A percentile compares a stretch with the other conserved stretches of the same genome.
phyloP scores from a whole-genome alignment of 2,888 invertebrate species.

The Peribatodes rhomboidaria region DNA sequence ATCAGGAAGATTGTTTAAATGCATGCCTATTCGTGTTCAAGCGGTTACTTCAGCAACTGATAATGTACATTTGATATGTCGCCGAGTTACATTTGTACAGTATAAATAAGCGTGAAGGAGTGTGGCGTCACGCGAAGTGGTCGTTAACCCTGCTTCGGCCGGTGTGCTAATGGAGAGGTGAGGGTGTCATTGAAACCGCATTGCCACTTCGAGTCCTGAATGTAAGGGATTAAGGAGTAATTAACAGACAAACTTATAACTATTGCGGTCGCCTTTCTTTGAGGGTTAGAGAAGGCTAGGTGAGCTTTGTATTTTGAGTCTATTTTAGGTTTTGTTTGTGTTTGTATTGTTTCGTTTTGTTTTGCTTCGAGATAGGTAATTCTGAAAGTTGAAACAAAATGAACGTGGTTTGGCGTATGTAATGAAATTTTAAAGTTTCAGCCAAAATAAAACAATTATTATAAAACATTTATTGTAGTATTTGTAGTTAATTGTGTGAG shows the following conservation, averaged over 20 bases:
- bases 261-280: constrained; percentile 40
- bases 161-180: constrained; percentile 76
- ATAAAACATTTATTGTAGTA: no score
- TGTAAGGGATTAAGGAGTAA: constrained; percentile 71
- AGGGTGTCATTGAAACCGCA: constrained; percentile 78
- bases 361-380: no score
- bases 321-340: not conserved
- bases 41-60: constrained; percentile 55
- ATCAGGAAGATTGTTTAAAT: constrained; percentile 32
- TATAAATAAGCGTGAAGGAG: constrained; percentile 83
- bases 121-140: constrained; percentile 78
- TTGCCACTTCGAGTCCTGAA: constrained; percentile 66
- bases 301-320: not conserved
- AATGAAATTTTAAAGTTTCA: no score
- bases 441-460: no score
- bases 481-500: no score
- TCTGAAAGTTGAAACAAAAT: no score
- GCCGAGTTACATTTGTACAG: constrained; percentile 75
- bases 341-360: not conserved
- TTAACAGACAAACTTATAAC: constrained; percentile 61
- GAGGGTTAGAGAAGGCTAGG: not conserved
- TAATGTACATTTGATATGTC: constrained; percentile 83
- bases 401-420: no score
- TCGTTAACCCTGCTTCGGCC: constrained; percentile 78
- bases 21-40: constrained; percentile 38